Evolutionary conservation across 2,888 invertebrate species (phyloP).

Genomic region (Drosophila stalkeri): DNA sequence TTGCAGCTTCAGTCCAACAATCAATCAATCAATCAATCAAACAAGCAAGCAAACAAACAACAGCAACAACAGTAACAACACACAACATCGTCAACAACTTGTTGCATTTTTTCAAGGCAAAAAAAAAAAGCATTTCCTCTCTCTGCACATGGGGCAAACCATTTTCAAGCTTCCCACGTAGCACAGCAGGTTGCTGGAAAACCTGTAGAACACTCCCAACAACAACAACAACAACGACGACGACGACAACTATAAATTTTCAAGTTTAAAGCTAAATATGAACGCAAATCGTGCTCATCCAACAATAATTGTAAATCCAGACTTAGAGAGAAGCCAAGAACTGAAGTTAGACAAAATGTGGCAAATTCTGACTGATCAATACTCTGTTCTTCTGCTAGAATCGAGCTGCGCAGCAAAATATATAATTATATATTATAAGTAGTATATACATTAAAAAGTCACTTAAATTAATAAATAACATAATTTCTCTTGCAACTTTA

Average conservation of each 20-base stretch:
- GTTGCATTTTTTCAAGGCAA: slow-evolving; percentile 41
- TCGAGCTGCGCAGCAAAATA: not conserved
- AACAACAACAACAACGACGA: not conserved
- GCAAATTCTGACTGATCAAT: not conserved
- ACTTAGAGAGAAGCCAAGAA: slow-evolving; percentile 1
- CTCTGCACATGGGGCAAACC: slow-evolving; percentile 15
- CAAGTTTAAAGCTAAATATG: slow-evolving; percentile 71
- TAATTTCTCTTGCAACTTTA: not conserved
- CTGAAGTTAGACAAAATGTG: not conserved
- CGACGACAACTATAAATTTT: slow-evolving; percentile 52
- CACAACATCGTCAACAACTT: slow-evolving; percentile 19
- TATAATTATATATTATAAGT: not conserved
- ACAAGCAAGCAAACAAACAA: slow-evolving; percentile 9
- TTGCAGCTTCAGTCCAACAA: slow-evolving; percentile 58
- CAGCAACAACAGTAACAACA: slow-evolving; percentile 12
- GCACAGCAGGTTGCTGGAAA: slow-evolving; percentile 57
- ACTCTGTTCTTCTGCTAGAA: not conserved
- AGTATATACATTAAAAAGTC: not conserved
- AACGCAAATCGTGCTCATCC: slow-evolving; percentile 57
- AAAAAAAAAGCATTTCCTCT: slow-evolving; percentile 48
- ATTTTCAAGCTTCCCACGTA: slow-evolving; percentile 61
- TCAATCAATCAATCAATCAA: slow-evolving; percentile 57
- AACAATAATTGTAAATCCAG: slow-evolving; percentile 6
- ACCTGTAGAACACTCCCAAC: slow-evolving; percentile 62
- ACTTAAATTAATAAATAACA: not conserved